Evolutionary conservation across 1,140 invertebrate genomes (phyloP).

Genomic region (Drosophila sproati): DNA sequence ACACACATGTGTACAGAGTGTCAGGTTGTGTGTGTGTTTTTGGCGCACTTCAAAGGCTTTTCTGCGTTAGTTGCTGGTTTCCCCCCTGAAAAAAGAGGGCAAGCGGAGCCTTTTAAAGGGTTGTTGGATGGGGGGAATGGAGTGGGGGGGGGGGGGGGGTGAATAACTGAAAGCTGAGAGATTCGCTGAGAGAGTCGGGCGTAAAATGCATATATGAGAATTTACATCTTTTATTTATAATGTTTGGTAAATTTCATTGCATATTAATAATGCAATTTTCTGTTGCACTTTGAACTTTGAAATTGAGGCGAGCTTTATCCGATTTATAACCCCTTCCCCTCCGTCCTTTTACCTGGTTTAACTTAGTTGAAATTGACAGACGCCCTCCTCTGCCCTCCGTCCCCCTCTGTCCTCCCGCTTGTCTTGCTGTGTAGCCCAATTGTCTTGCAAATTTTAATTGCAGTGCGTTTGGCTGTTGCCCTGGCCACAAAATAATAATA

Average conservation of each 20-base stretch:
- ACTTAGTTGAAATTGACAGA: conserved; percentile 40
- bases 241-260: conserved; percentile 80
- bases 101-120: neutral
- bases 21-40: conserved; percentile 15
- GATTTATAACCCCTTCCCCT: conserved; percentile 3
- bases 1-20: neutral
- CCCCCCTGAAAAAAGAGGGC: conserved; percentile 5
- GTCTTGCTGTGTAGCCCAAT: conserved; percentile 41
- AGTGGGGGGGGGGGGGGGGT: neutral
- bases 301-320: conserved; percentile 46
- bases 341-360: neutral
- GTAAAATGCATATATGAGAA: conserved; percentile 47
- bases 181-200: neutral
- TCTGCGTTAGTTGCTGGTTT: conserved; percentile 21
- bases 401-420: neutral
- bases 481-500: conserved; percentile 74
- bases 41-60: conserved; percentile 59
- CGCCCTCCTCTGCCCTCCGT: neutral
- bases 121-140: too few species aligned
- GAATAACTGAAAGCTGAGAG: neutral
- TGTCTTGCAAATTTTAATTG: conserved; percentile 81
- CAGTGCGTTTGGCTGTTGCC: conserved; percentile 47
- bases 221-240: conserved; percentile 77
- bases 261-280: conserved; percentile 81
- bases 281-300: conserved; percentile 43